A percentile compares a stretch with the other conserved stretches of the same genome.
These are phyloP conservation scores for Noctilio leporinus DNA, from an alignment of 2,113 vertebrate genomes.

Conservation along the genomic window DNA sequence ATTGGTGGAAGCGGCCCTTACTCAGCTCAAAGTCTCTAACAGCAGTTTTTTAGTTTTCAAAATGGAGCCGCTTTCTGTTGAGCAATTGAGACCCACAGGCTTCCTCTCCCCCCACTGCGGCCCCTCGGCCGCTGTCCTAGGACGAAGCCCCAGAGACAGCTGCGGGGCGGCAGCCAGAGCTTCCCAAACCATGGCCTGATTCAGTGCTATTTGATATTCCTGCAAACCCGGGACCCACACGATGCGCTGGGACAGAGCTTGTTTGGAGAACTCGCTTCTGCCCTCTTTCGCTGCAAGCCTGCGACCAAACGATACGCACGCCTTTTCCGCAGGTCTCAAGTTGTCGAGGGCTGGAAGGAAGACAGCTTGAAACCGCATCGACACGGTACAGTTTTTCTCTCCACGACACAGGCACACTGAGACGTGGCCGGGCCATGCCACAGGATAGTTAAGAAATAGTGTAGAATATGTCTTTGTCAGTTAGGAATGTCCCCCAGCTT, in stretches of 20 bases:
- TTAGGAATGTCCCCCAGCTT: background rate
- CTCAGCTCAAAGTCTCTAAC: background rate
- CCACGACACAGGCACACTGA: background rate
- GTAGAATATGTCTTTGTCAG: background rate
- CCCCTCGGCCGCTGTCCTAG: background rate
- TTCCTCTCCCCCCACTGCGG: background rate
- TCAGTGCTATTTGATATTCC: constrained; percentile 22
- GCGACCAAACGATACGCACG: background rate
- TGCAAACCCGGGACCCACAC: constrained; percentile 30
- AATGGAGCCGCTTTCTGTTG: background rate
- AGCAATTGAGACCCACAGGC: accelerated
- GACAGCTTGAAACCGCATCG: background rate
- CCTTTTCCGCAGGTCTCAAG: background rate
- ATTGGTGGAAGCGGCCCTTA: background rate
- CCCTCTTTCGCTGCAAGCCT: background rate
- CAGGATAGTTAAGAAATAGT: background rate
- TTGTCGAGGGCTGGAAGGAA: background rate
- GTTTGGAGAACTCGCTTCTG: constrained; percentile 38
- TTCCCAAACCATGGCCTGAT: background rate
- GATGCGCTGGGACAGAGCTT: background rate
- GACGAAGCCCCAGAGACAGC: background rate
- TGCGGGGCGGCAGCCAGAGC: background rate
- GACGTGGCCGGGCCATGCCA: background rate
- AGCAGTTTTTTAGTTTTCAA: background rate
- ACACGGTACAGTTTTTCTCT: background rate